Evolutionary conservation across 2,888 invertebrate genomes (phyloP).

Genomic region (Cantharis rufa): DNA sequence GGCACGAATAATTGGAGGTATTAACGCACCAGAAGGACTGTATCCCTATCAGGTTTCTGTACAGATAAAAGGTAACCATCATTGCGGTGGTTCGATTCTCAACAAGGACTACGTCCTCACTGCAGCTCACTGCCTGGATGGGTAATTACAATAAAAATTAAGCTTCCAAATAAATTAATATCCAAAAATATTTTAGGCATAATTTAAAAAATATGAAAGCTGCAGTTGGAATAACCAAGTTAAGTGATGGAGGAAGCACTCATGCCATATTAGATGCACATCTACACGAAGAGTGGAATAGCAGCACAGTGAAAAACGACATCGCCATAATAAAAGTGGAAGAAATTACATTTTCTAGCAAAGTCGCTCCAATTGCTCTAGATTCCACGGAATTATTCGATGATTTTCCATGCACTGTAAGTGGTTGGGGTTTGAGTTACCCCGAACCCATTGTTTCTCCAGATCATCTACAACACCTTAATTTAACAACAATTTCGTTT

Average conservation of each 20-base stretch:
- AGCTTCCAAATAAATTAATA: not conserved
- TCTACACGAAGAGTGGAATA: not conserved
- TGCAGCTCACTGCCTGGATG: constrained; percentile 6
- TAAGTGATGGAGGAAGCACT: not conserved
- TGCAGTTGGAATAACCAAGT: not conserved
- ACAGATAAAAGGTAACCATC: not conserved
- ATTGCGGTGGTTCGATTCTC: constrained; percentile 8
- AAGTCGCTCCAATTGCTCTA: not conserved
- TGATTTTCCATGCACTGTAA: not conserved
- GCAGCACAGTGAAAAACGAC: not conserved
- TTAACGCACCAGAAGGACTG: not conserved
- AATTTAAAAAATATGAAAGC: not conserved
- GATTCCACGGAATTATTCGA: not conserved
- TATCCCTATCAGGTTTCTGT: constrained; percentile 9
- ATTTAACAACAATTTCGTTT: not conserved
- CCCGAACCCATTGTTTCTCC: not conserved
- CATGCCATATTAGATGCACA: not conserved
- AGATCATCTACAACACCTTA: not conserved
- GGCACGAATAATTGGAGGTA: not conserved
- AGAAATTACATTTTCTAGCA: not conserved
- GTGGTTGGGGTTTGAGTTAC: not conserved
- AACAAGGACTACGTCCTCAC: constrained; percentile 43
- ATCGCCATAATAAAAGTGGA: not conserved
- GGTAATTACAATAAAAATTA: not conserved
- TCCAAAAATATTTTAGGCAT: not conserved